Conservation (phyloP, 1,140 invertebrate genomes). For the Daktulosphaira vitifoliae region DNA sequence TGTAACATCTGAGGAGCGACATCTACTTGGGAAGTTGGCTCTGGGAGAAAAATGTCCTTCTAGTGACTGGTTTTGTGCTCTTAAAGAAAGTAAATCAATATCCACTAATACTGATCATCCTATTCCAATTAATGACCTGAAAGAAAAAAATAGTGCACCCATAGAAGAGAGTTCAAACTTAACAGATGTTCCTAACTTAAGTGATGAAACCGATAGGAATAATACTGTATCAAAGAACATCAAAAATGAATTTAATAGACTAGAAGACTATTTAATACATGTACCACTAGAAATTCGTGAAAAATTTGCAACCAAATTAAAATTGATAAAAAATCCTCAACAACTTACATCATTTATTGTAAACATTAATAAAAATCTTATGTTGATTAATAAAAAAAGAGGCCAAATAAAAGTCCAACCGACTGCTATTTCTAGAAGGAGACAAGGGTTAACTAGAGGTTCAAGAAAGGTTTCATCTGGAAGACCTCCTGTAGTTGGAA, state of each 20-base stretch:
- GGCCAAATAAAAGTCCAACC: not conserved
- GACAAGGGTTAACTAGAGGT: constrained; percentile 9
- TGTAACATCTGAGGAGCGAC: constrained; percentile 3
- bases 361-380: constrained; percentile 3
- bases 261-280: not conserved
- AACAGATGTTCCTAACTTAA: not conserved
- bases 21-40: not conserved
- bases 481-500: not conserved
- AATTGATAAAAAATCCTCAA: constrained; percentile 8
- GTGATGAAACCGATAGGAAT: not conserved
- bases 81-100: not conserved
- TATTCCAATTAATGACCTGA: not conserved
- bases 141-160: not conserved
- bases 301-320: constrained; percentile 10
- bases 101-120: constrained; percentile 4
- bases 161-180: constrained; percentile 1
- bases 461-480: constrained; percentile 2
- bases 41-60: constrained; percentile 1
- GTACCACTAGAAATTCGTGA: not conserved
- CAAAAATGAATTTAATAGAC: not conserved
- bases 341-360: constrained; percentile 7
- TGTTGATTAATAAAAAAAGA: not conserved
- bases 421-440: constrained; percentile 1
- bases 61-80: not conserved
- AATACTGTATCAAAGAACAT: constrained; percentile 1